Evolutionary conservation across 2,888 invertebrate species (phyloP), one percentile per base, ranked within the genome.

Genomic region (Sipha maydis): DNA sequence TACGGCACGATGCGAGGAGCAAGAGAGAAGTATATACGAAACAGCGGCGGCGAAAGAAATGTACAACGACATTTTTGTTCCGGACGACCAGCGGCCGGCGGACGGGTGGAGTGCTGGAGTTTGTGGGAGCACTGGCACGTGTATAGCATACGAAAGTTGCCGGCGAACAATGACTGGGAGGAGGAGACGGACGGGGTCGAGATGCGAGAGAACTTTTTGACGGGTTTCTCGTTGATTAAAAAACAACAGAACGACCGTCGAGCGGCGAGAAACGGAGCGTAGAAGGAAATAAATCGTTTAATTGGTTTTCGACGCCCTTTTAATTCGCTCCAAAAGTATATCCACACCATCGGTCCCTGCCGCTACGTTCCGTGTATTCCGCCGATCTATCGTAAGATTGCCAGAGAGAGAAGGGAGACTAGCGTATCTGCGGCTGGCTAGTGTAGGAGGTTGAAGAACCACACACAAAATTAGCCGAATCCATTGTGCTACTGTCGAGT

Each of bases 151-250:
- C 34, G 61, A 38, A 25, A 61, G 19, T 34, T 8, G 71, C 9
- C 2, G 48, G 28, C 3, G 25, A 48, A 14, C 1, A 11, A 34
- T 8, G 25, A 1, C 5, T n/a, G 21, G 14, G 19, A 71, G 7
- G 21, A 54, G 17, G 31, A 71, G 69, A 5, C 7, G 34, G 25
- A 25, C 21, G 11, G 25, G n/a, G 54, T 38, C 25, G 48, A 21
- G 56, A 25, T 0, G 34, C 7, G 56, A 34, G 28, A 56, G 38
- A 75, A 76, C 38, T 84, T 84, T 84, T 61, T 76, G 84, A 84
- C 84, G 84, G 75, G 31, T 76, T 84, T 84, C 61, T 9, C 61
- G 84, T 84, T 84, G 84, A 84, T 84, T 84, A 84, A 84, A 84
- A 84, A 76, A 84, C 56, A 84, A 84, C 83, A 56, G 54, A 56